Evolutionary conservation across 1,140 invertebrate genomes (phyloP).

Genomic region (Drosophila obscura): DNA sequence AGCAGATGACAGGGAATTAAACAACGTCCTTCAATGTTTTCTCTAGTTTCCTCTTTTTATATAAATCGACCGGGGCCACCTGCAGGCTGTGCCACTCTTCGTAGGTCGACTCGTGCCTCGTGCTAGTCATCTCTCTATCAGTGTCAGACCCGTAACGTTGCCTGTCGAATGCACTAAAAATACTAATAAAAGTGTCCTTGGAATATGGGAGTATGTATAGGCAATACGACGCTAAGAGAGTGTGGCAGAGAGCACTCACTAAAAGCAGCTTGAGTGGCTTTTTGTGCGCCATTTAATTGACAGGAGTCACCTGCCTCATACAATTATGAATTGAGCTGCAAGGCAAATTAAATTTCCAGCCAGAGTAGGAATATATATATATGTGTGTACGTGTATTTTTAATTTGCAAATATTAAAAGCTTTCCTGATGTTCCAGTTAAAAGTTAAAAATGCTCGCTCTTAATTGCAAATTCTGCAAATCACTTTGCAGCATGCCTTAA

Average conservation of each 20-base stretch:
- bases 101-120: neutral
- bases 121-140: conserved; percentile 13
- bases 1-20: conserved; percentile 39
- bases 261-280: conserved; percentile 42
- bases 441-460: conserved; percentile 11
- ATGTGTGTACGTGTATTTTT: neutral
- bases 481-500: neutral
- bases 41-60: neutral
- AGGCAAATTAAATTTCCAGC: conserved; percentile 6
- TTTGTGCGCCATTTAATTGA: conserved; percentile 39
- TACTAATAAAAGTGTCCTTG: conserved; percentile 45
- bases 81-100: neutral
- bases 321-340: conserved; percentile 19
- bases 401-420: neutral
- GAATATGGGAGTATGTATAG: neutral
- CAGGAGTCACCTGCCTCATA: conserved; percentile 1
- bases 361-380: neutral
- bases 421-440: neutral
- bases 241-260: conserved; percentile 1
- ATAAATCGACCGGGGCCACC: neutral
- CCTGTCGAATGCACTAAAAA: conserved; percentile 45
- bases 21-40: conserved; percentile 1
- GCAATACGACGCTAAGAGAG: neutral
- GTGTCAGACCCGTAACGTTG: conserved; percentile 26
- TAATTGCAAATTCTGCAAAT: conserved; percentile 22